Conservation (phyloP, 2,797 vertebrate species). For the Garrulus glandarius region DNA sequence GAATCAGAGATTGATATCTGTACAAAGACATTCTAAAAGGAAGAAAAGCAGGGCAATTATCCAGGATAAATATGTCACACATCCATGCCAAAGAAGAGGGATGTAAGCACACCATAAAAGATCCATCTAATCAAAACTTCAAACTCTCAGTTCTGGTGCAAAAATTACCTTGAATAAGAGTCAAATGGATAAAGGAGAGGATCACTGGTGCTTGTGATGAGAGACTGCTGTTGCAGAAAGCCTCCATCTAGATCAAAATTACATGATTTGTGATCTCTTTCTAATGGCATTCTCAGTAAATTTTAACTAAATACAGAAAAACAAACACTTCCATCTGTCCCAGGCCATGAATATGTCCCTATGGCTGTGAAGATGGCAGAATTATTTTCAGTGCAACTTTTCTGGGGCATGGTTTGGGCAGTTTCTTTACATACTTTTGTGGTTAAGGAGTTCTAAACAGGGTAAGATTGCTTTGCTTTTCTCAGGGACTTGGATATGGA, state of each 20-base stretch:
- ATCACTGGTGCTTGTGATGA: not conserved
- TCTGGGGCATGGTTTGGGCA: not conserved
- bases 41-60: slow-evolving; percentile 17
- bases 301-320: not conserved
- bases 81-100: not conserved
- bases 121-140: not conserved
- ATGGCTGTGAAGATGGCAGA: not conserved
- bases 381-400: not conserved
- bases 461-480: not conserved
- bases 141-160: not conserved
- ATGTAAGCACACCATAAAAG: not conserved
- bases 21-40: not conserved
- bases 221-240: not conserved
- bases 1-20: not conserved
- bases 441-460: not conserved
- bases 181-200: not conserved
- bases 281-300: not conserved
- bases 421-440: not conserved
- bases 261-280: not conserved
- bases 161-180: slow-evolving; percentile 22
- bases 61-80: not conserved
- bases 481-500: not conserved
- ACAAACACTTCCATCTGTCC: not conserved
- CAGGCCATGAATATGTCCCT: not conserved
- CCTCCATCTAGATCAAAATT: not conserved